phyloP scores from a whole-genome alignment of 2,797 vertebrate genomes.

The Spinus pinus region DNA sequence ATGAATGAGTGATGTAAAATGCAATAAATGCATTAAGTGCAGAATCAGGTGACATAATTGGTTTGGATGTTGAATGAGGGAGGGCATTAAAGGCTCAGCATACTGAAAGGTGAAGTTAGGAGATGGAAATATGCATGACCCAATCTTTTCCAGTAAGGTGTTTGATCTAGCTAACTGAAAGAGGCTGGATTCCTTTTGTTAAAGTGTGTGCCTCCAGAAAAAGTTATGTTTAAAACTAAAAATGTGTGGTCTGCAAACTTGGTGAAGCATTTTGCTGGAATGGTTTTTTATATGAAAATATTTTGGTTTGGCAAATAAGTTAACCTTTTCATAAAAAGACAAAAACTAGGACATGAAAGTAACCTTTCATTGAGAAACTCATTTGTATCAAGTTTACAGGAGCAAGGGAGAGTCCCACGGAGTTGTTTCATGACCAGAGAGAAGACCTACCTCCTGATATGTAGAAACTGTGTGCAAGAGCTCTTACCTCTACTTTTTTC shows the following conservation, averaged over 20 bases:
- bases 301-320: background rate
- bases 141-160: background rate
- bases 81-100: background rate
- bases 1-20: background rate
- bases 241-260: background rate
- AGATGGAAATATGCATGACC: background rate
- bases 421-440: background rate
- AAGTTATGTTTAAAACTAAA: background rate
- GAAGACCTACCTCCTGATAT: background rate
- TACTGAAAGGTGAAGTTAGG: background rate
- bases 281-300: background rate
- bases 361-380: background rate
- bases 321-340: background rate
- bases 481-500: background rate
- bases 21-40: background rate
- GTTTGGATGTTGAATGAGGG: background rate
- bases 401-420: background rate
- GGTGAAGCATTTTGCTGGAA: background rate
- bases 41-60: background rate
- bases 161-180: background rate
- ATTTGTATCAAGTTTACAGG: background rate
- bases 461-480: background rate
- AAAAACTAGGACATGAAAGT: background rate
- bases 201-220: background rate
- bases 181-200: background rate